phyloP scores from a whole-genome alignment of 1,140 invertebrate genomes.

The Zaprionus nigranus region DNA sequence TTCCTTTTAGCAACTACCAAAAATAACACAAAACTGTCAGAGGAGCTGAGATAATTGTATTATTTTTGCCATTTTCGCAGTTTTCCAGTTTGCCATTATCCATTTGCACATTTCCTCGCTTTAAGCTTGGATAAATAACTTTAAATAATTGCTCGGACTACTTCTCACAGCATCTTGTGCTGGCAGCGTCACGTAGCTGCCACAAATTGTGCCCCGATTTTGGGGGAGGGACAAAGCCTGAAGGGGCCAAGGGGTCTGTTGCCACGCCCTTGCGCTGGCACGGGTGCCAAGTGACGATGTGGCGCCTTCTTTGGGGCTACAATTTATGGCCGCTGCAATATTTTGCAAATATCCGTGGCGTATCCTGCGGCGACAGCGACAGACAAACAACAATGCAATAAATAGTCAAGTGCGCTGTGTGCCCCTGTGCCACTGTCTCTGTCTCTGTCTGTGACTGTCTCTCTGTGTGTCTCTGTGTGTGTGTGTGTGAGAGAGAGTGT shows the following conservation, averaged over 20 bases:
- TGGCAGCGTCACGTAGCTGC: constrained; percentile 64
- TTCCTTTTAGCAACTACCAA: background rate
- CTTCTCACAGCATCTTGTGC: background rate
- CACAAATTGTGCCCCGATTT: constrained; percentile 75
- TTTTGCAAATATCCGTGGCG: constrained; percentile 81
- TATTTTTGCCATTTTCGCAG: background rate
- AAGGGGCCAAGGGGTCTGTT: constrained; percentile 36
- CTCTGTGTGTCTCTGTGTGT: constrained; percentile 6
- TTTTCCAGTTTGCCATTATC: too few species aligned
- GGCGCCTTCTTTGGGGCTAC: constrained; percentile 61
- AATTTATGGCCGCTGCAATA: constrained; percentile 81
- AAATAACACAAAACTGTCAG: background rate
- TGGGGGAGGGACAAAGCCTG: constrained; percentile 46
- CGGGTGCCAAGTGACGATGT: constrained; percentile 35
- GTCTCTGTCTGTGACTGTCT: too few species aligned
- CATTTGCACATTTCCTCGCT: background rate
- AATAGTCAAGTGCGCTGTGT: constrained; percentile 65
- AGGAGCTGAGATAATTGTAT: background rate
- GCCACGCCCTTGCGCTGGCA: constrained; percentile 34
- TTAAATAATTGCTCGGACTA: constrained; percentile 15
- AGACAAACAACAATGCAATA: constrained; percentile 75
- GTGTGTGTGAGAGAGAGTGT: constrained; percentile 20
- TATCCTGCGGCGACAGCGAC: constrained; percentile 75
- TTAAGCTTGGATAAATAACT: constrained; percentile 26
- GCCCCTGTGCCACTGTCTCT: constrained; percentile 4